Percentiles rank a stretch among this genome's conserved stretches.
Evolutionary conservation across 2,888 invertebrate genomes (phyloP).

Genomic region (Leucoptera coffeella): DNA sequence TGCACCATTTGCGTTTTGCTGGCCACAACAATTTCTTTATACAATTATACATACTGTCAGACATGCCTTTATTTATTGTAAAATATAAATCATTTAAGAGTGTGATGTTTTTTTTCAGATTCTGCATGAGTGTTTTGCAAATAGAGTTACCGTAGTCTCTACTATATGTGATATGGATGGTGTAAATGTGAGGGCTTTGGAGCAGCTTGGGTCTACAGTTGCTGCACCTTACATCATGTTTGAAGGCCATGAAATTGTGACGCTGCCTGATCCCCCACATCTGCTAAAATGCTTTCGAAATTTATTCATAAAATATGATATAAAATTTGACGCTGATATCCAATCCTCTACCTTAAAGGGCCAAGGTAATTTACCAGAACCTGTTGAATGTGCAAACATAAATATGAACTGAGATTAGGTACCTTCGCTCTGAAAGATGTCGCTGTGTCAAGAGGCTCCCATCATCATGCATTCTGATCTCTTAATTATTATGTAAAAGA

Average conservation of each 20-base stretch:
- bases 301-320: too few relatives aligned
- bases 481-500: conserved; percentile 8
- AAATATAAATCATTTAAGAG: too few relatives aligned
- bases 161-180: conserved; percentile 8
- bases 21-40: neutral
- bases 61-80: neutral
- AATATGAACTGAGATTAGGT: too few relatives aligned
- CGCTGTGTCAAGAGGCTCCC: conserved; percentile 6
- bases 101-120: conserved; percentile 8
- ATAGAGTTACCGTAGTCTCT: conserved; percentile 5
- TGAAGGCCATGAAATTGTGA: too few relatives aligned
- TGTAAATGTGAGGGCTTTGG: too few relatives aligned
- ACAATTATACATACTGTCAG: neutral
- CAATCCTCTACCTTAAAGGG: too few relatives aligned
- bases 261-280: too few relatives aligned
- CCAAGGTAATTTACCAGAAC: conserved; percentile 6
- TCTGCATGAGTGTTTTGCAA: conserved; percentile 5
- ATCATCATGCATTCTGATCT: conserved; percentile 8
- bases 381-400: conserved; percentile 4
- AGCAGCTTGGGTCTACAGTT: too few relatives aligned
- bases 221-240: too few relatives aligned
- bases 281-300: too few relatives aligned
- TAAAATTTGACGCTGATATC: too few relatives aligned
- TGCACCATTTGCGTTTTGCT: too few relatives aligned
- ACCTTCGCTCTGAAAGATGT: conserved; percentile 6